Conservation (phyloP, 2,797 vertebrate species). For the Simalia tracyae region DNA sequence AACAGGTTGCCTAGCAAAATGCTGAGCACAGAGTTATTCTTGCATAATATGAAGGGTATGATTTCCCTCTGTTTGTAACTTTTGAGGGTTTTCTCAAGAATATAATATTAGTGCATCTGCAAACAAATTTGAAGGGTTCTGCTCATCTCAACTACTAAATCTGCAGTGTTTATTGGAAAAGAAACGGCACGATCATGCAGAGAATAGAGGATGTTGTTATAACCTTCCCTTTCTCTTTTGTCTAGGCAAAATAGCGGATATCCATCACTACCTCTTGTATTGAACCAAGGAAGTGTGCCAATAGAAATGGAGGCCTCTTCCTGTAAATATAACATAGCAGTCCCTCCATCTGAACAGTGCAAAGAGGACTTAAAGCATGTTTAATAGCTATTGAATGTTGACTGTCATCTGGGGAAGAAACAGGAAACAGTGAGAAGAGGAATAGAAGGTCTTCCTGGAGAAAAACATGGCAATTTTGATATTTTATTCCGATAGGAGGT, state of each 20-base stretch:
- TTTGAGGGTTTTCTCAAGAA: conserved; percentile 34
- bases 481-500: not conserved
- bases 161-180: conserved; percentile 10
- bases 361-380: not conserved
- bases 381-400: not conserved
- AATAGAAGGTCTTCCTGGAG: not conserved
- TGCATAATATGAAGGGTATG: conserved; percentile 37
- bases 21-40: conserved; percentile 32
- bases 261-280: not conserved
- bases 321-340: not conserved
- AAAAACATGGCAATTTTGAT: not conserved
- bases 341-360: not conserved
- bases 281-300: not conserved
- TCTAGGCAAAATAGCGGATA: not conserved
- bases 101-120: conserved; percentile 28
- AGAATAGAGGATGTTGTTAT: not conserved
- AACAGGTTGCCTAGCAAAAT: not conserved
- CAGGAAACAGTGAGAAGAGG: not conserved
- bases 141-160: conserved; percentile 45
- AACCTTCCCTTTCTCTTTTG: not conserved
- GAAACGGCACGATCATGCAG: not conserved
- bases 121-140: conserved; percentile 31
- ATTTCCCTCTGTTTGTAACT: conserved; percentile 36
- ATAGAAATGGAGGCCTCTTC: not conserved
- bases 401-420: not conserved